Base-by-base conservation (phyloP, 2,113 vertebrate genomes). In the Corythaeola cristata region DNA sequence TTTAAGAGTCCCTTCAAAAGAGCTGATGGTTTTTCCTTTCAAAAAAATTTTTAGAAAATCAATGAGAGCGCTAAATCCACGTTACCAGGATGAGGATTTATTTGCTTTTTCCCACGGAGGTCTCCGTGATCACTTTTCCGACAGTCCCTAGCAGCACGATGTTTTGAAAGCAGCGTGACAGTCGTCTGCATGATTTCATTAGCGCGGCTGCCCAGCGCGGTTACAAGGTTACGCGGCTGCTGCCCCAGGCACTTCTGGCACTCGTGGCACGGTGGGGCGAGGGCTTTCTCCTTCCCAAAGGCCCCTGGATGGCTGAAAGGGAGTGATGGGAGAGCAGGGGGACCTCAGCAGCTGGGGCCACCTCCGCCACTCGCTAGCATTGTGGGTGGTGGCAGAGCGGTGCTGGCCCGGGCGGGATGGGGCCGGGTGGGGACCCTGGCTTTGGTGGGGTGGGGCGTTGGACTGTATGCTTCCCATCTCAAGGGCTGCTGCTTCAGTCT, bases 351-450 rank as follows among this genome's bases (percentile, higher is more conserved):
- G 15, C 33, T 32, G 66, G 32, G 56, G 20, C 24, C 41, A 22
- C 8, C 39, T 5, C 30, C 3, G 0, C 33, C 11, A 3, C 7
- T 45, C 50, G 35, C 32, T 2, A 1, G 22, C 0, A 3, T 11
- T 12, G 39, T 1, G 47, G 2, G 0, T 16, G 72, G 44, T 27
- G 19, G n/a, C 5, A 2, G 28, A 30, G 52, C 5, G 0, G 23
- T 4, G 24, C 11, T 37, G 28, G 23, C 49, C n/a, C 6, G 2
- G 27, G 24, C 4, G 5, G 64, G 35, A 30, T 5, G 24, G 15
- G 62, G 47, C 24, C 11, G 2, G 33, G 24, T 0, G 9, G 30
- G 10, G 67, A 11, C 3, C 14, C 8, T 1, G 0, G 6, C 17
- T 32, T 6, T 12, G 1, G 0, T 3, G 32, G 10, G 4, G 14